Evolutionary conservation across 2,113 vertebrate species (phyloP), one percentile per base, ranked within the genome.

Genomic region (Dipodomys ordii): DNA sequence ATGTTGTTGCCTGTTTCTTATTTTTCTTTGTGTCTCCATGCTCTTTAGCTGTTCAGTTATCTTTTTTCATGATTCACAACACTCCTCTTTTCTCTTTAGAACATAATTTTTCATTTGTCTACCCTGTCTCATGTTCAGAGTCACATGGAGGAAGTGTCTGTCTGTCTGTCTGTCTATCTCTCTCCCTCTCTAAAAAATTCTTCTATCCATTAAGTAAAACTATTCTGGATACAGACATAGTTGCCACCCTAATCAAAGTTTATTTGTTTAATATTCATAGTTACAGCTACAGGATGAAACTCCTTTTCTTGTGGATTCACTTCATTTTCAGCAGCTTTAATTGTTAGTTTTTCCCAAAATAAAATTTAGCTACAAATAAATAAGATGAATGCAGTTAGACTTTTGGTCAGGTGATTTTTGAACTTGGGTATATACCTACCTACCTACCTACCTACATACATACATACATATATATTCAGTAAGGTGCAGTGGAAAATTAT

Each of bases 271-370:
- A 30, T 78, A 39, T n/a, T 0, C 69, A 10, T 32, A 71, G 27
- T 28, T 90, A 8, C 62, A 67, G 39, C n/a, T 16, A 2, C 8
- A n/a, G 35, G 30, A 65, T 10, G 28, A 94, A 7, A 32, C 4
- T 27, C 18, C n/a, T 68, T 77, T 49, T 67, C 69, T 84, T 94
- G 73, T 32, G 3, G 46, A 62, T 30, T 32, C 22, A 67, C 82
- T 94, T 82, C 62, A 74, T 85, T 93, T 90, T 90, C 49, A 68
- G 73, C 35, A 73, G 39, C 28, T 68, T 90, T 72, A 53, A 57
- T 72, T 83, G n/a, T 90, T 65, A 7, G 18, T 93, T 84, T 95
- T 32, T 90, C 64, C 19, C 30, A 89, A 90, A 85, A 60, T 85
- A 89, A 90, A 78, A 16, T 65, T 87, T 91, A 85, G 39, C 88